Conservation (phyloP, 2,888 invertebrate genomes). For the Agrilus mali region DNA sequence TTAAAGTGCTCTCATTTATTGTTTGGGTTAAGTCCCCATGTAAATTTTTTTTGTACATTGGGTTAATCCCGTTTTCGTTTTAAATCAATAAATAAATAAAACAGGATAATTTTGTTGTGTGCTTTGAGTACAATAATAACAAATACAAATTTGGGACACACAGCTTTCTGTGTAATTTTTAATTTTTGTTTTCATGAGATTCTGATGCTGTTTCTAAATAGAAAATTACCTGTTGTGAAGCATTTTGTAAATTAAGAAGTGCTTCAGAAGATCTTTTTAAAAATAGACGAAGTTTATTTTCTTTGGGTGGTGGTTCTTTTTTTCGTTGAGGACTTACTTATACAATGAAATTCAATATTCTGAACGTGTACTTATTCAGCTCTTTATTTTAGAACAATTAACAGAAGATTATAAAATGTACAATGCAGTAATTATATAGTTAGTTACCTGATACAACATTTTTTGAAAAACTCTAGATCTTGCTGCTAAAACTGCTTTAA, state of each 20-base stretch:
- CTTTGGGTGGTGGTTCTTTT: slow-evolving; percentile 73
- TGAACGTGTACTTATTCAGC: too few relatives aligned
- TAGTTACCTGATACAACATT: slow-evolving; percentile 32
- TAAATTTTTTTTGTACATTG: too few relatives aligned
- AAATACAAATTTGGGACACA: too few relatives aligned
- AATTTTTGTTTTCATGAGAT: background rate
- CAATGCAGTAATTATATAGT: slow-evolving; percentile 1
- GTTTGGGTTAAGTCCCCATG: too few relatives aligned
- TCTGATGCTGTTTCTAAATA: background rate
- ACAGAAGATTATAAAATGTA: too few relatives aligned
- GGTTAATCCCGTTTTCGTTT: too few relatives aligned
- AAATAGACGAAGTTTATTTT: slow-evolving; percentile 78
- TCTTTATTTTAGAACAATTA: too few relatives aligned
- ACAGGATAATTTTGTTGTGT: too few relatives aligned
- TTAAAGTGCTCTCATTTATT: too few relatives aligned
- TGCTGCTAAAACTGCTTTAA: slow-evolving; percentile 81
- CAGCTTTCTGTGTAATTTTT: background rate
- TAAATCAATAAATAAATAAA: too few relatives aligned
- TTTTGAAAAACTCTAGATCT: slow-evolving; percentile 54
- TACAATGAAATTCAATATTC: background rate
- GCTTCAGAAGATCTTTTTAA: slow-evolving; percentile 86
- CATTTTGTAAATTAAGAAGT: slow-evolving; percentile 74
- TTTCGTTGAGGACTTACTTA: slow-evolving; percentile 80
- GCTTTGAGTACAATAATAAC: too few relatives aligned
- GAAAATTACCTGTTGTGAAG: slow-evolving; percentile 64